A percentile compares a stretch with the other conserved stretches of the same genome.
phyloP scores from a whole-genome alignment of 2,888 invertebrate genomes.

The Rotaria socialis region DNA sequence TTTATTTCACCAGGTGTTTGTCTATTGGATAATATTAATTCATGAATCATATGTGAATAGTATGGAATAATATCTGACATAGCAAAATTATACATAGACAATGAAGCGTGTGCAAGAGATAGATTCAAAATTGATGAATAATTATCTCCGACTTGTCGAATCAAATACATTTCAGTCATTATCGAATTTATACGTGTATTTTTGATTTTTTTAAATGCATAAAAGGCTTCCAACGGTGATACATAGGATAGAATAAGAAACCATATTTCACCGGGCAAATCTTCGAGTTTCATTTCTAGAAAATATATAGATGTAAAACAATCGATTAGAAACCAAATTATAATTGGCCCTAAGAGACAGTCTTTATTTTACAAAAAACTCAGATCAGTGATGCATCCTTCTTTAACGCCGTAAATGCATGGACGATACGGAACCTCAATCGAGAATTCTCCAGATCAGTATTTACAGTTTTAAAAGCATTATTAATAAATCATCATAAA shows the following conservation, averaged over 20 bases:
- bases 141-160: background rate
- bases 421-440: no score
- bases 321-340: no score
- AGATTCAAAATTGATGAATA: background rate
- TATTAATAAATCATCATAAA: no score
- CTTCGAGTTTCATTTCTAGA: background rate
- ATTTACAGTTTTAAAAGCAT: no score
- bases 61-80: background rate
- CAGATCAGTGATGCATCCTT: no score
- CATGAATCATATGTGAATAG: background rate
- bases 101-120: background rate
- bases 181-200: background rate
- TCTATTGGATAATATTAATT: background rate
- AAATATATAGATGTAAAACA: background rate
- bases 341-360: no score
- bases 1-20: background rate
- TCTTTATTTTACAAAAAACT: no score
- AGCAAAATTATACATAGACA: conserved; percentile 10
- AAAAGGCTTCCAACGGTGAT: background rate
- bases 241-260: background rate
- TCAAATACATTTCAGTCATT: background rate
- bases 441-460: no score
- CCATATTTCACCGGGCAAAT: background rate
- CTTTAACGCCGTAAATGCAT: no score
- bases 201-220: background rate